These are phyloP conservation scores for Orchesella cincta DNA, from an alignment of 1,140 invertebrate genomes.

Conservation along the genomic window DNA sequence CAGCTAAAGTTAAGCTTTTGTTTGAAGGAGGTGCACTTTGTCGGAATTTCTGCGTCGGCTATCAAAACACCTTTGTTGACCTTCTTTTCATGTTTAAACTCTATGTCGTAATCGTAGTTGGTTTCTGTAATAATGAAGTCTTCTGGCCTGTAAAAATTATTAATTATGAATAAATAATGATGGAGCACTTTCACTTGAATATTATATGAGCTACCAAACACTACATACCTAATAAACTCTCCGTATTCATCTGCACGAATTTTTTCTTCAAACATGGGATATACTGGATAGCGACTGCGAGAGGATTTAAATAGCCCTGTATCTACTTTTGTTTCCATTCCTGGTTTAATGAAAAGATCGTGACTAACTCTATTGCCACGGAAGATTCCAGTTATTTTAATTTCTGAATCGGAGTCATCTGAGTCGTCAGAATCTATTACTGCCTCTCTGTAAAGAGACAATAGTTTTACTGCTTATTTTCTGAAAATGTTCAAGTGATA, in stretches of 20 bases:
- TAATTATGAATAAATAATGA: slow-evolving; percentile 31
- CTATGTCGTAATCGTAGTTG: slow-evolving; percentile 1
- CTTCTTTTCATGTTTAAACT: slow-evolving; percentile 19
- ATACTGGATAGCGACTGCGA: slow-evolving; percentile 94
- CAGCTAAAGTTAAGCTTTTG: slow-evolving; percentile 79
- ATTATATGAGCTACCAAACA: too few relatives aligned
- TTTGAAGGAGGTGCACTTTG: slow-evolving; percentile 81
- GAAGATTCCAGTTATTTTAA: slow-evolving; percentile 75
- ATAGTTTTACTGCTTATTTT: too few relatives aligned
- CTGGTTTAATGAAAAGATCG: slow-evolving; percentile 84
- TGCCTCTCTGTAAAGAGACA: slow-evolving; percentile 45
- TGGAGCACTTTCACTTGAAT: not conserved
- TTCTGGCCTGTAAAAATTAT: slow-evolving; percentile 68
- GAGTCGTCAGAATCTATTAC: slow-evolving; percentile 62
- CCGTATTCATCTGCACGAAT: slow-evolving; percentile 93
- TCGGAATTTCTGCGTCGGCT: slow-evolving; percentile 70
- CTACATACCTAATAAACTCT: slow-evolving; percentile 75
- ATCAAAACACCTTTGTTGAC: not conserved
- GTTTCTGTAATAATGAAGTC: slow-evolving; percentile 64
- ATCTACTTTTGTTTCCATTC: slow-evolving; percentile 64
- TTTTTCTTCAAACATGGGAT: slow-evolving; percentile 90
- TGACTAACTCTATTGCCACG: slow-evolving; percentile 68
- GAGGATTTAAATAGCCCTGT: slow-evolving; percentile 81
- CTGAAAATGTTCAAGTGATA: not conserved
- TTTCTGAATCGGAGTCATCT: slow-evolving; percentile 77